Evolutionary conservation across 2,113 vertebrate genomes (phyloP), one percentile per base, ranked within the genome.

Genomic region (Lanius ludovicianus): DNA sequence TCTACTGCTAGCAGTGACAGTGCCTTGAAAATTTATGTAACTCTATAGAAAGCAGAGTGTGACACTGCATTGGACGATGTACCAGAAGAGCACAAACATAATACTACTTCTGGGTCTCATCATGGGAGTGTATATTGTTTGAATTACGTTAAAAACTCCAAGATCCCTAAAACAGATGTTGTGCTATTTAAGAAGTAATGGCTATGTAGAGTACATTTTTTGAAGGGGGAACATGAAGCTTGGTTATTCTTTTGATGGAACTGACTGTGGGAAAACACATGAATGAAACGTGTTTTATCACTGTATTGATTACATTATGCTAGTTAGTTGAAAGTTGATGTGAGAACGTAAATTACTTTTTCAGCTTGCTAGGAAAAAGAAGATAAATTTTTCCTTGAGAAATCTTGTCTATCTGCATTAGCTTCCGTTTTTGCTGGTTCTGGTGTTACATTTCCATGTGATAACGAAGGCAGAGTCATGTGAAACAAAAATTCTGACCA

Each of bases 241-340:
- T 84, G 22, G 30, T 78, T 84, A 37, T 91, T 89, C 35, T 80
- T 95, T 64, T 71, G 44, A 28, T 91, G 9, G 90, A 93, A 91
- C 10, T 74, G 15, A 24, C 24, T 68, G 23, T 62, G 31, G 14
- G 17, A 56, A 59, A 67, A 63, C 30, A 35, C 71, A 64, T 21
- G 44, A 82, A 50, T 0, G 2, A 50, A 68, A 70, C 13, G 16
- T 24, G 7, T 85, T 84, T 84, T 76, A 50, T 84, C 28, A 59
- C 28, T 46, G 13, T 88, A 83, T 90, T 28, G 2, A 28, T 89
- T 91, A 57, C 21, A 22, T 63, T 70, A 44, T 63, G 10, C 14
- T 37, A 37, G 4, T 65, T 89, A 75, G 31, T 56, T 90, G 18
- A 75, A 84, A 92, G 15, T 25, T 41, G 39, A 56, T 84, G 31